Evolutionary conservation across 1,140 invertebrate species (phyloP), one percentile per base, ranked within the genome.

Genomic region (Drosophila mauritiana): DNA sequence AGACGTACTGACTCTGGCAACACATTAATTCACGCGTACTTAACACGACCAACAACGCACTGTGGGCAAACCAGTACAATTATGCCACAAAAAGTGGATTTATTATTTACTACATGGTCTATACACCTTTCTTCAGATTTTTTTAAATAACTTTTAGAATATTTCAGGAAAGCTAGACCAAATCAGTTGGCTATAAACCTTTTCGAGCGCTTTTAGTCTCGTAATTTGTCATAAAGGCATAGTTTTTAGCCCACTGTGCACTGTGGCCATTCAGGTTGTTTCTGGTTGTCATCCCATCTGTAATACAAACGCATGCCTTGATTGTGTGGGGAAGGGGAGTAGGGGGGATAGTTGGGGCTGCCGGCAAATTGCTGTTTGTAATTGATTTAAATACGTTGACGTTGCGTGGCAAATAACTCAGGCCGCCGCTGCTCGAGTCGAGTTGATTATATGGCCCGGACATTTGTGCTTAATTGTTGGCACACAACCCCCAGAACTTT

Each of bases 341-440:
- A 17, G 17, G 7, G 15, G 3, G 42, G 17, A 17, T 4, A 12
- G 17, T 17, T 17, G 46, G 37, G 45, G 52, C 57, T 58, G 51
- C 46, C 49, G 61, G 79, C 78, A 90, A 90, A 90, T 90, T 90
- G 85, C 81, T 73, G 75, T 67, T 90, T 82, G 86, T 90, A 90
- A 90, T 90, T 90, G 85, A 90, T 90, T 90, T 90, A 90, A 90
- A 90, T 90, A 90, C 74, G 86, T 80, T 86, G 85, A 79, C 68
- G 85, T 74, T 90, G 86, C 55, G 74, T 90, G 54, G 76, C 84
- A 83, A 83, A 89, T 84, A 89, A 89, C 84, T 89, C 74, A 69
- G 58, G 34, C 36, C 20, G 34, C 36, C 20, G 57, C 63, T 34
- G 48, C 25, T 34, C 27, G 48, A 73, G 34, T 70, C 67, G 31